Conservation (phyloP, 2,888 invertebrate genomes). For the Pseudeuparius sepicola region DNA sequence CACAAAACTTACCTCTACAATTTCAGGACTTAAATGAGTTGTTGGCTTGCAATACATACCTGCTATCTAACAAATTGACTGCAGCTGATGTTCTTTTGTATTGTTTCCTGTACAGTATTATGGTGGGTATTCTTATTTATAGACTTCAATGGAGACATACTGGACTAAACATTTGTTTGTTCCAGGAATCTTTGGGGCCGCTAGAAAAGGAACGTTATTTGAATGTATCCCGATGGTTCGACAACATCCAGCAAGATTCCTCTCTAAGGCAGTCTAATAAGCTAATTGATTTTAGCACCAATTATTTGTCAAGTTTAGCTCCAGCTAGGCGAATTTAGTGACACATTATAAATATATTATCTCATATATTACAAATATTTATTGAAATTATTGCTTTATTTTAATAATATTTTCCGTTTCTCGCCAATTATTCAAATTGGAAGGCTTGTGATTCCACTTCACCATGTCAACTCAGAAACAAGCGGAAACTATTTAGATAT, state of each 20-base stretch:
- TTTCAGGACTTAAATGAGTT: conserved; percentile 47
- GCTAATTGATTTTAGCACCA: conserved; percentile 40
- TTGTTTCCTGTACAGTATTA: conserved; percentile 52
- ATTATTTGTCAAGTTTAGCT: conserved; percentile 31
- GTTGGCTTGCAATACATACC: conserved; percentile 45
- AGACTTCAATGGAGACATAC: too few species aligned
- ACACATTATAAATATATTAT: too few species aligned
- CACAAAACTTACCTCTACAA: too few species aligned
- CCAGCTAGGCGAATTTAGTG: too few species aligned
- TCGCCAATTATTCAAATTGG: too few species aligned
- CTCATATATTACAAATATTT: too few species aligned
- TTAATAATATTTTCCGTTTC: too few species aligned
- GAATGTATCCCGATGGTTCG: conserved; percentile 68
- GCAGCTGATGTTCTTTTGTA: conserved; percentile 62
- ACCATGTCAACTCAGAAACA: too few species aligned
- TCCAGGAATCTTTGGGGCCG: conserved; percentile 52
- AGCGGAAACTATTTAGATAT: too few species aligned
- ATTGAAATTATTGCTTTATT: too few species aligned
- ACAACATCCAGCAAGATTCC: conserved; percentile 61
- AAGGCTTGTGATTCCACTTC: too few species aligned
- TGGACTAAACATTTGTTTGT: conserved; percentile 27
- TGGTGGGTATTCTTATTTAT: too few species aligned
- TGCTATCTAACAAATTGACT: conserved; percentile 48
- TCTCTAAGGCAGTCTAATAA: conserved; percentile 46
- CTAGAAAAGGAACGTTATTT: conserved; percentile 58